These are phyloP conservation scores for Sycophila texana DNA, from an alignment of 2,888 invertebrate genomes.

Conservation along the genomic window DNA sequence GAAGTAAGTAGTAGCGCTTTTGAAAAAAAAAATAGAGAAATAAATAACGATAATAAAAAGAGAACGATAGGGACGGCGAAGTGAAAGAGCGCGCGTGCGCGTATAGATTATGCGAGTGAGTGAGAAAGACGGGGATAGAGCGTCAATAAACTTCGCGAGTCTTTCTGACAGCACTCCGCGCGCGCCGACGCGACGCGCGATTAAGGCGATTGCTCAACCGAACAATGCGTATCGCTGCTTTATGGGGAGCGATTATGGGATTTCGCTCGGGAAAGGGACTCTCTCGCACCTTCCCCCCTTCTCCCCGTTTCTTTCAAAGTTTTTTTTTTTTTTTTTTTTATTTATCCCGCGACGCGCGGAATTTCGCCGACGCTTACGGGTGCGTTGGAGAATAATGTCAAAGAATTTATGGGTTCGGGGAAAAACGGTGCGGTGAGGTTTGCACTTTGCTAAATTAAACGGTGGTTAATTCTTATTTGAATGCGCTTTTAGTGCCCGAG, in stretches of 20 bases:
- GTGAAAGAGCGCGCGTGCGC: constrained; percentile 3
- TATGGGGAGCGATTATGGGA: constrained; percentile 32
- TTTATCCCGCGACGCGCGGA: not conserved
- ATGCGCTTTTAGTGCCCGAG: too few species aligned
- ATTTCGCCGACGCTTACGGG: constrained; percentile 4
- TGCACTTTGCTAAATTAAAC: too few species aligned
- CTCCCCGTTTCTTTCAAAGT: too few species aligned
- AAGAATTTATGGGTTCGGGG: constrained; percentile 9
- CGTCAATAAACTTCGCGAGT: constrained; percentile 30
- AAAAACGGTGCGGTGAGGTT: not conserved
- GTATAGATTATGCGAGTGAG: not conserved
- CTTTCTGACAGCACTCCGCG: constrained; percentile 13
- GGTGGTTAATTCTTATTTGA: too few species aligned
- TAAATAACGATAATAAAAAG: constrained; percentile 31
- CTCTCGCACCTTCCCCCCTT: not conserved
- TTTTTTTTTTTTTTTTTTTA: not conserved
- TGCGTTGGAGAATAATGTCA: not conserved
- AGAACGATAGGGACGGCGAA: not conserved
- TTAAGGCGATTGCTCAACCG: constrained; percentile 35
- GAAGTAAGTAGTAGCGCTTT: not conserved
- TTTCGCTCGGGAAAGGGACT: constrained; percentile 13
- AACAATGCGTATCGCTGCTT: constrained; percentile 42
- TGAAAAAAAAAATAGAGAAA: constrained; percentile 10
- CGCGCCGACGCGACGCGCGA: not conserved
- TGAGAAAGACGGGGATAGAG: not conserved